Evolutionary conservation across 2,113 vertebrate genomes (phyloP).

Genomic region (Leptobrachium leishanense): DNA sequence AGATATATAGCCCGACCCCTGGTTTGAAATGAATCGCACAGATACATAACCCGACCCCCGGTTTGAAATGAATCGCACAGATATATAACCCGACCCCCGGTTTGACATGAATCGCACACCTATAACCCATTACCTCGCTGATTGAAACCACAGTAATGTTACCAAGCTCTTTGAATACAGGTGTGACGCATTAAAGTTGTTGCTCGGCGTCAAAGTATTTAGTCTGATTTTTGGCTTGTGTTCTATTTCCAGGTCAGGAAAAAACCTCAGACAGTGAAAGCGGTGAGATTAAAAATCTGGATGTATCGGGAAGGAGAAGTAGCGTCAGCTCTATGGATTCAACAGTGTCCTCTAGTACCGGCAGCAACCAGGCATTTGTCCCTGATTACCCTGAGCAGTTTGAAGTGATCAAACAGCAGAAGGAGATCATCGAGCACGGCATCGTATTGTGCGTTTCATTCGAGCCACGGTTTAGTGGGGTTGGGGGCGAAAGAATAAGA

Average conservation of each 20-base stretch:
- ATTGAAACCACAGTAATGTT: no score
- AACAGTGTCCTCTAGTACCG: slow-evolving; percentile 79
- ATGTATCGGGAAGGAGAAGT: slow-evolving; percentile 77
- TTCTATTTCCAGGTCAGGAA: slow-evolving; percentile 76
- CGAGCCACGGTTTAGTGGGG: neutral
- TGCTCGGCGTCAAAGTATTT: no score
- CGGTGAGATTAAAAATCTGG: slow-evolving; percentile 79
- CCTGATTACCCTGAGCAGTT: slow-evolving; percentile 93
- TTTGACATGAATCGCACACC: no score
- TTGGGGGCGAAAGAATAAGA: no score
- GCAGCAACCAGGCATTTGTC: slow-evolving; percentile 70
- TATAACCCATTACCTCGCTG: no score
- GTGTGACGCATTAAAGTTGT: no score
- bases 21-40: no score
- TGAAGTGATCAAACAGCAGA: slow-evolving; percentile 98
- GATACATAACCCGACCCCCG: no score
- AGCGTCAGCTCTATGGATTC: slow-evolving; percentile 92
- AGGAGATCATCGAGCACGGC: slow-evolving; percentile 96
- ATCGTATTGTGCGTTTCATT: slow-evolving; percentile 85
- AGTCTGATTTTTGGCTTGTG: neutral
- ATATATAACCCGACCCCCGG: no score
- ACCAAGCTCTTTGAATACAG: no score
- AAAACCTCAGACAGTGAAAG: slow-evolving; percentile 78
- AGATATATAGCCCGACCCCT: no score
- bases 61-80: no score